Base-by-base conservation (phyloP, 2,888 invertebrate species). In the Stenchaetothrips biformis region DNA sequence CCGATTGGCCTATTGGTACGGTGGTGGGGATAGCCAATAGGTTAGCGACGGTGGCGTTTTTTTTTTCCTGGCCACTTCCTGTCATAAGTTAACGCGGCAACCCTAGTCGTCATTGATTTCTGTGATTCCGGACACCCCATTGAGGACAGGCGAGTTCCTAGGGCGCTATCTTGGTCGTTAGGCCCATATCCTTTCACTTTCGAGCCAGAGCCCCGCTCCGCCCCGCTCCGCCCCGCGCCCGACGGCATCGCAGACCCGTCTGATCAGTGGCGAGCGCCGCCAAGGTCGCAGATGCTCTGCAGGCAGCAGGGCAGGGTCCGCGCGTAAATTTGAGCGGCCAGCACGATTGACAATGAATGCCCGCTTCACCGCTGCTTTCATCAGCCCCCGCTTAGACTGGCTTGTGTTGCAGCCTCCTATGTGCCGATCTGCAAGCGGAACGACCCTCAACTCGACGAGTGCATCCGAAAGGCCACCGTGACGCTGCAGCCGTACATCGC, bases 391-490 rank as follows among this genome's bases (percentile, higher is more conserved):
- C 49, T 49, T 49, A 9, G 7, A 53, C 6, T 2, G 6, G 2
- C 59, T 21, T 78, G 37, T 27, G 53, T 27, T 79, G 49, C 88
- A 92, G 92, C 92, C 53, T 85, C 90, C 18, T 92, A 91, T 86
- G 91, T 92, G 83, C 90, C 91, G 84, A 87, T 91, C 78, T 92
- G 92, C 85, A 90, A 89, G 84, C 89, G 90, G 83, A 88, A 88
- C 82, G 91, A 92, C 84, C 91, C 92, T 0, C 87, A 91, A 79
- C 89, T 92, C 81, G 88, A 90, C 84, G 89, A 88, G 83, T 92
- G 92, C 85, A 90, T 92, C 83, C 89, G 88, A 82, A 89, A 90
- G 83, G 89, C 92, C 0, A 89, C 92, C 27, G 90, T 91, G 80
- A 87, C 89, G 80, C 86, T 92, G 3, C 88, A 90, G 81, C 89